These are phyloP conservation scores for Xiphophorus birchmanni DNA, from an alignment of 2,797 vertebrate genomes.

Conservation along the genomic window DNA sequence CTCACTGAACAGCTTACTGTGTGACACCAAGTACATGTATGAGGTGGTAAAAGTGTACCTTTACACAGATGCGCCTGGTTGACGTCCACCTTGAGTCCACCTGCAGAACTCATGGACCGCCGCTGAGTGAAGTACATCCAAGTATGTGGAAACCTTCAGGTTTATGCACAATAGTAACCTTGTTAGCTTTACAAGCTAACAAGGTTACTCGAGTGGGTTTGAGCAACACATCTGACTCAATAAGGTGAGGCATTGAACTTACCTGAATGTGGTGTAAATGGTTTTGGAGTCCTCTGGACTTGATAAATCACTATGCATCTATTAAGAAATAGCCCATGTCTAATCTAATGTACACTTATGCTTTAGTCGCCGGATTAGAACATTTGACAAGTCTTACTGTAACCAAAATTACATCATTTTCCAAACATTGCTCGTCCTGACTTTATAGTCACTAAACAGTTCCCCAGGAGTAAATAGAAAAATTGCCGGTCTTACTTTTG, in stretches of 20 bases:
- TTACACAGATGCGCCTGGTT: too few species aligned
- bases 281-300: neutral
- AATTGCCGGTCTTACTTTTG: constrained; percentile 13
- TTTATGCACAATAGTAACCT: neutral
- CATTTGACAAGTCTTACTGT: neutral
- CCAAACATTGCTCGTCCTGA: neutral
- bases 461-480: neutral
- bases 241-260: neutral
- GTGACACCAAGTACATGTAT: too few species aligned
- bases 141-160: too few species aligned
- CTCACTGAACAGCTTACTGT: too few species aligned
- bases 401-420: constrained; percentile 1
- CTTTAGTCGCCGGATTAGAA: neutral
- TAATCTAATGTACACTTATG: neutral
- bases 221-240: neutral
- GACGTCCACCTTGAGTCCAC: too few species aligned
- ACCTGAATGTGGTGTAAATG: neutral
- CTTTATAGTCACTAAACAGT: neutral
- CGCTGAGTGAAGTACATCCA: too few species aligned
- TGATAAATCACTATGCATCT: neutral
- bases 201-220: neutral
- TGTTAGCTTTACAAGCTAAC: neutral
- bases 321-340: neutral
- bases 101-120: too few species aligned
- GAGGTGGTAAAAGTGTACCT: too few species aligned